A percentile compares a stretch with the other conserved stretches of the same genome.
These are phyloP conservation scores for Rhea pennata DNA, from an alignment of 2,113 vertebrate genomes.

Conservation along the genomic window DNA sequence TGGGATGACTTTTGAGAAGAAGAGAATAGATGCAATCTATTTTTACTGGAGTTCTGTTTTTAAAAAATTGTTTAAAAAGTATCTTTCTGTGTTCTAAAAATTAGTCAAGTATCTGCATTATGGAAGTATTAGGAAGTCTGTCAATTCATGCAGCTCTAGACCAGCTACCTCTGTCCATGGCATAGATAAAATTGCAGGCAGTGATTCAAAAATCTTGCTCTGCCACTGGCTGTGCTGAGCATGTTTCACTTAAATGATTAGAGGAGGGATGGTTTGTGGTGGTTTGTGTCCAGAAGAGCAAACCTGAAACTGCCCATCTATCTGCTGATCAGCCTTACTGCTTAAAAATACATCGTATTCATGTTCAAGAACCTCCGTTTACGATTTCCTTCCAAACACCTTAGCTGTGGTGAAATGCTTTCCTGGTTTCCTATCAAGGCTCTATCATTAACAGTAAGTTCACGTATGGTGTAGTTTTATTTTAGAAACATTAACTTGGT, in stretches of 20 bases:
- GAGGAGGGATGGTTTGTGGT: neutral
- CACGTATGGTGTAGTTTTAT: neutral
- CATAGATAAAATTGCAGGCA: neutral
- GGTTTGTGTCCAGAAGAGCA: neutral
- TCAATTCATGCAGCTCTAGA: neutral
- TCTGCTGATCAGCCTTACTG: neutral
- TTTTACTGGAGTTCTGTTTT: neutral
- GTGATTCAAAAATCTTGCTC: neutral
- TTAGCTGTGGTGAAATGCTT: neutral
- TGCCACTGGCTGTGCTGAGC: neutral
- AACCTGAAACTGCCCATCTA: neutral
- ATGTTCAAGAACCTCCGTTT: neutral
- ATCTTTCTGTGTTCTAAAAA: neutral
- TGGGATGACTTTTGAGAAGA: neutral
- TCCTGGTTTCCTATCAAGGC: neutral
- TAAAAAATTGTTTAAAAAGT: neutral
- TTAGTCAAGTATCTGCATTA: neutral
- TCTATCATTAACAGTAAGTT: neutral
- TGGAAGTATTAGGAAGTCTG: neutral
- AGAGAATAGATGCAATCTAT: neutral
- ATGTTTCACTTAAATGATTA: neutral
- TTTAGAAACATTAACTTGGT: neutral
- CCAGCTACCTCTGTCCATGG: neutral
- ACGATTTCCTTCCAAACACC: neutral
- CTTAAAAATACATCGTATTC: neutral